A percentile compares a stretch with the other conserved stretches of the same genome.
These are phyloP conservation scores for Drosophila sulfurigaster DNA, from an alignment of 1,140 invertebrate genomes.

Conservation along the genomic window DNA sequence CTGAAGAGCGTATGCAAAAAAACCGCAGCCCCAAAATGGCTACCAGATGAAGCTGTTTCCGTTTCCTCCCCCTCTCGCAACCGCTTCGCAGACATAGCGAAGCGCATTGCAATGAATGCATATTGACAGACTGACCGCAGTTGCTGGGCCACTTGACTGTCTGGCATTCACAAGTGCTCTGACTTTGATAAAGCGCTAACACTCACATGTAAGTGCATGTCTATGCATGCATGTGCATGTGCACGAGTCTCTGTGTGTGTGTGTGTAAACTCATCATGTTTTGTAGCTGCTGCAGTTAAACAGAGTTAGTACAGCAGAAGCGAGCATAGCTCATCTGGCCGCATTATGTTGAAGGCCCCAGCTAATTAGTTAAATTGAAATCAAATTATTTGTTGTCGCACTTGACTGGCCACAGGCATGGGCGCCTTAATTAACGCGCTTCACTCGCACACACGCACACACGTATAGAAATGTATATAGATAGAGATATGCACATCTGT, in stretches of 20 bases:
- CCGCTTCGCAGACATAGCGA: conserved; percentile 56
- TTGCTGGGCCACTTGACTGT: conserved; percentile 71
- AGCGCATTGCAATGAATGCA: conserved; percentile 65
- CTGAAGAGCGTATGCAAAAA: conserved; percentile 4
- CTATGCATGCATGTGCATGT: conserved; percentile 39
- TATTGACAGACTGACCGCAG: conserved; percentile 75
- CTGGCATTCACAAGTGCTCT: conserved; percentile 65
- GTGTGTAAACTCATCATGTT: conserved; percentile 40
- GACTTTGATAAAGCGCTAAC: conserved; percentile 62
- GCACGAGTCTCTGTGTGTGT: conserved; percentile 23
- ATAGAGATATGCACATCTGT: conserved; percentile 6
- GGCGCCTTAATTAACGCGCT: conserved; percentile 81
- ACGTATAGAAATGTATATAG: background rate
- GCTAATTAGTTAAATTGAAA: conserved; percentile 84
- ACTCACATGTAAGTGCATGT: conserved; percentile 26
- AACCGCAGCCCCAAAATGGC: conserved; percentile 66
- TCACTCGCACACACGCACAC: conserved; percentile 29
- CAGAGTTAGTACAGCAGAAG: background rate
- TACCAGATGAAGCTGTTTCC: conserved; percentile 19
- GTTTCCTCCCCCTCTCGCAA: background rate
- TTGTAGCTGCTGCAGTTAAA: conserved; percentile 7
- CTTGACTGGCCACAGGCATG: conserved; percentile 81
- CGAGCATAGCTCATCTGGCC: conserved; percentile 32
- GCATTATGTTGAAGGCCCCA: conserved; percentile 72
- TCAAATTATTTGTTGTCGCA: conserved; percentile 85